phyloP scores from a whole-genome alignment of 1,140 invertebrate genomes.

The Nylanderia fulva region DNA sequence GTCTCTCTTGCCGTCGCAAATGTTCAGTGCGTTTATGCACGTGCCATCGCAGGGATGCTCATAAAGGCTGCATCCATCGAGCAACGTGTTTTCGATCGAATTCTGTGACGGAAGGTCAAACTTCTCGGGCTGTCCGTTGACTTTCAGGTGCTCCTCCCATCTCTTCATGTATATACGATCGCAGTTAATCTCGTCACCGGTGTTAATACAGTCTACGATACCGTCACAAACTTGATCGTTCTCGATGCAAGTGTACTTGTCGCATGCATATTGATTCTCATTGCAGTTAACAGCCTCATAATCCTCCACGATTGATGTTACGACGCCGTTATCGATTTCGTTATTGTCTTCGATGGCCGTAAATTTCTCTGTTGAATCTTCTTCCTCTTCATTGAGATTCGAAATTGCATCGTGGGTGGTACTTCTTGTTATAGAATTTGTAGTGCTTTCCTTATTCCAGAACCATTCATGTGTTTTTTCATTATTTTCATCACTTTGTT shows the following conservation, averaged over 20 bases:
- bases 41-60: constrained; percentile 73
- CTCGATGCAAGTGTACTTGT: constrained; percentile 88
- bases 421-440: background rate
- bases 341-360: background rate
- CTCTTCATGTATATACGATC: constrained; percentile 14
- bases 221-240: constrained; percentile 90
- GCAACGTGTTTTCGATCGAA: background rate
- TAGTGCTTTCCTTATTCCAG: background rate
- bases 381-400: constrained; percentile 1
- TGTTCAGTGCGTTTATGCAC: constrained; percentile 80
- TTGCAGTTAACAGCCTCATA: constrained; percentile 36
- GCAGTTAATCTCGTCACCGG: constrained; percentile 88
- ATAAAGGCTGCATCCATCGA: background rate
- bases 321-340: background rate
- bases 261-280: constrained; percentile 85
- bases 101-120: background rate
- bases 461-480: background rate
- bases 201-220: constrained; percentile 90
- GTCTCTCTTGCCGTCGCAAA: constrained; percentile 84
- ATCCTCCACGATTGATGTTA: background rate
- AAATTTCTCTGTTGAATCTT: background rate
- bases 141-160: background rate
- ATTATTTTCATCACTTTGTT: constrained; percentile 14
- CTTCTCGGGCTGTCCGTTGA: background rate
- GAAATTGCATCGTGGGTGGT: background rate